Base-by-base conservation (phyloP, 2,113 vertebrate genomes). In the Nerophis lumbriciformis region DNA sequence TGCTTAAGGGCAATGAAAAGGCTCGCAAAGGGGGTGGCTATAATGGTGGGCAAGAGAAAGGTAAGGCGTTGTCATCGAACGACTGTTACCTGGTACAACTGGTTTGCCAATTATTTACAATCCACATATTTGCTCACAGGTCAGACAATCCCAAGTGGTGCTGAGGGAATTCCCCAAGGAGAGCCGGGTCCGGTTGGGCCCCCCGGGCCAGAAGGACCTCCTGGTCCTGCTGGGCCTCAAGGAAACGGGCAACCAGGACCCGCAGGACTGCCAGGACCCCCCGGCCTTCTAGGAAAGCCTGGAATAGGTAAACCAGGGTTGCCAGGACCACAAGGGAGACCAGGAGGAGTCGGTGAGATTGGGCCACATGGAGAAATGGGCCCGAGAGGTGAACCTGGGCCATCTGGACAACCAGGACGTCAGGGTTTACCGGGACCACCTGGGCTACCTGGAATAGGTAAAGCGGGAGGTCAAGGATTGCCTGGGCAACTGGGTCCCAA, bases 231-330 rank as follows among this genome's bases (percentile, higher is more conserved):
- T 5, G 97, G 97, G 13, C 88, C 93, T 59, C 91, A 94, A 48
- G 97, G 96, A 84, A 93, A 90, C 0, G 94, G 94, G 62, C 91
- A 91, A 35, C 80, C 66, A 62, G 88, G 88, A 71, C 65, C 83
- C 65, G 88, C 86, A 81, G 96, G 96, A 83, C 92, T 85, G 52
- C 90, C 91, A 75, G 96, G 90, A 58, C 80, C 71, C 51, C 72
- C 78, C 52, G 96, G 96, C 80, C 85, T 87, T 72, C 93, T 91
- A 39, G 97, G 97, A 56, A 85, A 91, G 13, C 93, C 94, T 51
- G 96, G 93, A 78, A 71, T 96, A 37, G 95, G 95, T 51, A 98
- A 97, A 76, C 93, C 92, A 35, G 97, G 97, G 58, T 91, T 95
- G 83, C 93, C 94, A 15, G 97, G 97, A 66, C 88, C 94, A 85